phyloP scores from a whole-genome alignment of 2,888 invertebrate genomes.

The Conus canariensis region DNA sequence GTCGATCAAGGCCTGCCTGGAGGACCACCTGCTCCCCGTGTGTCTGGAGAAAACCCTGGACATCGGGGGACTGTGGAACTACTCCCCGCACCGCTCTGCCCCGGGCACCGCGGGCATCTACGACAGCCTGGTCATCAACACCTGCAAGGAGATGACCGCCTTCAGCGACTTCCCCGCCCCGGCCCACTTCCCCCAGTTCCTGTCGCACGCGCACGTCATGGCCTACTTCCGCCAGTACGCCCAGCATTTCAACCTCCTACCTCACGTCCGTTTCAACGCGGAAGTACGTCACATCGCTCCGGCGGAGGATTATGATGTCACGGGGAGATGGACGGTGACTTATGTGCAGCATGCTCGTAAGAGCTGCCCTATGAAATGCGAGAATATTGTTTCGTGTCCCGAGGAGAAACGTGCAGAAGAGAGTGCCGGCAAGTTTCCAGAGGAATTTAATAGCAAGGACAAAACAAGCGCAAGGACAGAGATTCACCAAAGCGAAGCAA shows the following conservation, averaged over 20 bases:
- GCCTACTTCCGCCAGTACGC: conserved; percentile 76
- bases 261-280: conserved; percentile 68
- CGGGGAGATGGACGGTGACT: conserved; percentile 74
- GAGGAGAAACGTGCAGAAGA: background rate
- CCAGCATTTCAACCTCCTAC: conserved; percentile 67
- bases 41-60: conserved; percentile 63
- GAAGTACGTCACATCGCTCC: conserved; percentile 62
- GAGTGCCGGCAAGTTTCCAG: background rate
- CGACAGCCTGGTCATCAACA: conserved; percentile 74
- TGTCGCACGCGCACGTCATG: conserved; percentile 78
- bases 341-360: conserved; percentile 42
- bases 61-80: conserved; percentile 76
- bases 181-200: conserved; percentile 78
- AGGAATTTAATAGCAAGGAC: conserved; percentile 35
- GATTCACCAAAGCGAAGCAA: no score
- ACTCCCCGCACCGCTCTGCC: conserved; percentile 55
- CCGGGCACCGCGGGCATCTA: conserved; percentile 70
- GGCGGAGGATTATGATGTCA: conserved; percentile 68
- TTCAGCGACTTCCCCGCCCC: conserved; percentile 80
- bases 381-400: background rate
- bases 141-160: conserved; percentile 77
- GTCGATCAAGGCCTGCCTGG: conserved; percentile 62
- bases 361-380: conserved; percentile 35
- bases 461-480: background rate
- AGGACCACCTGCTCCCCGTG: conserved; percentile 56